A percentile compares a stretch with the other conserved stretches of the same genome.
Conservation (phyloP, 2,797 vertebrate species). For the Parambassis ranga region DNA sequence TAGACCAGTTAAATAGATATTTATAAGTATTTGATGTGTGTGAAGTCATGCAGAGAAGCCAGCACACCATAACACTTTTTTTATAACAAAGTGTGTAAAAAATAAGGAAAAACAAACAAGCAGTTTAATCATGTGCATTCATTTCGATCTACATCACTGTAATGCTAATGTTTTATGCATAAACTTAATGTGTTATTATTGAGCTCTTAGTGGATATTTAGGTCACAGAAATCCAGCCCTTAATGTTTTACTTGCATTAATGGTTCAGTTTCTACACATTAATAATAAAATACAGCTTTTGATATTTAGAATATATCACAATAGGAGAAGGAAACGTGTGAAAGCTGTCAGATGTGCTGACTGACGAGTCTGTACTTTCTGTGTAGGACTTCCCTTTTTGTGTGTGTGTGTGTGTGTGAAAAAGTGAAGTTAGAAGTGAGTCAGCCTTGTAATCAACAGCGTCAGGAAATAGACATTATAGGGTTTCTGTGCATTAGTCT, state of each 20-base stretch:
- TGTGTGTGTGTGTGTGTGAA: not conserved
- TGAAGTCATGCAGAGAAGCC: no score
- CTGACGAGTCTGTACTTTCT: not conserved
- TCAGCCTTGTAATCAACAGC: constrained; percentile 8
- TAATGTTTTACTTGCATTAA: not conserved
- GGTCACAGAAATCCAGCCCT: not conserved
- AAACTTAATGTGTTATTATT: not conserved
- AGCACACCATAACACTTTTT: no score
- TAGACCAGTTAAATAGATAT: no score
- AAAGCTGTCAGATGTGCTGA: not conserved
- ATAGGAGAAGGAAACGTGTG: no score
- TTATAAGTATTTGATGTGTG: no score
- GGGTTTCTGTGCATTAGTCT: not conserved
- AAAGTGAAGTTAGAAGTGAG: not conserved
- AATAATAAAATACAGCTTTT: not conserved
- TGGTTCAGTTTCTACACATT: not conserved
- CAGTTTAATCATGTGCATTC: not conserved
- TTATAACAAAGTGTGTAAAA: no score
- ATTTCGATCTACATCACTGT: not conserved
- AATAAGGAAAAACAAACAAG: fast-evolving
- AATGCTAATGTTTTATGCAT: not conserved
- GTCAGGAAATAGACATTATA: not conserved
- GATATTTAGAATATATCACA: not conserved
- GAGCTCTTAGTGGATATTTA: not conserved
- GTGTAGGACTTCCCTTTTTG: not conserved